Evolutionary conservation across 2,797 vertebrate species (phyloP), one percentile per base, ranked within the genome.

Genomic region (Ptychobarbus kaznakovi): DNA sequence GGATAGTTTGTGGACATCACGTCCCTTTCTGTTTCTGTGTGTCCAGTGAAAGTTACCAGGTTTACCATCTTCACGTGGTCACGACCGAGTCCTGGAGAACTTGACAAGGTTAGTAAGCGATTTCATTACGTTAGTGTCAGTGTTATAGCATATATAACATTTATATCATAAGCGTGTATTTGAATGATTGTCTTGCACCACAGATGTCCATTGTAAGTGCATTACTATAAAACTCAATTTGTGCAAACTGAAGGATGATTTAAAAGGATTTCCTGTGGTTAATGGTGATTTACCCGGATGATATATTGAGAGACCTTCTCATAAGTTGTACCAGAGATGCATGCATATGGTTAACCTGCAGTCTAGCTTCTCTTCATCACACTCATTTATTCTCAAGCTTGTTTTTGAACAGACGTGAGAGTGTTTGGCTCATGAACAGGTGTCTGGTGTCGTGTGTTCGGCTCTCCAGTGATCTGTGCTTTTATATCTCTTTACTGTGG

Each of bases 401-500:
- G 25, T 80, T 66, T 49, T 4, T 32, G 1, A 35, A 68, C 8
- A 68, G 44, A 46, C 15, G 53, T 56, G 20, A 2, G 13, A 3
- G 35, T 72, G 68, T 42, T 28, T 32, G 8, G 8, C 10, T 42
- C 56, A 76, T 65, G 49, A 46, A 56, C 73, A 20, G 80, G 42
- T 61, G 38, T 70, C 13, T 61, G 35, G 35, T 46, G 44, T 25
- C 6, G 44, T 69, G 63, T 40, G 58, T 46, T 78, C 46, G 20
- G 65, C 3, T 51, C 82, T 73, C 40, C 68, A 74, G 86, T 87
- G 81, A 78, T 84, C 61, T 65, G 44, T 51, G 46, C 77, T 65
- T 84, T 87, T 87, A 61, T 66, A 40, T 51, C 46, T 80, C 76
- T 80, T 70, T 80, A 22, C 56, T 63, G 44, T 73, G 56, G 61